Evolutionary conservation across 2,888 invertebrate genomes (phyloP).

Genomic region (Ophioninae sp.): DNA sequence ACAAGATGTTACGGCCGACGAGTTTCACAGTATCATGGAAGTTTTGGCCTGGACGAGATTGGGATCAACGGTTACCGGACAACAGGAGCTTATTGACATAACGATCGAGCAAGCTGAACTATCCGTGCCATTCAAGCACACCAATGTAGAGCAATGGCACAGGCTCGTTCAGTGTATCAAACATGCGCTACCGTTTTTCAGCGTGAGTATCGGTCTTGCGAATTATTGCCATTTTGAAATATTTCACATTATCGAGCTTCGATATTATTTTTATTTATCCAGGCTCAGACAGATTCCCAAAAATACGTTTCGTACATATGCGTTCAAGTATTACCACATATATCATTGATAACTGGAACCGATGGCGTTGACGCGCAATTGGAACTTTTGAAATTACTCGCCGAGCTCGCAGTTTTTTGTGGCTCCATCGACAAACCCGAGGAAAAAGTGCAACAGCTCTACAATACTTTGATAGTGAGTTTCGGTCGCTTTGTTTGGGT

Average conservation of each 20-base stretch:
- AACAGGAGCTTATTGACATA: conserved; percentile 93
- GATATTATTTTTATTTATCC: not conserved
- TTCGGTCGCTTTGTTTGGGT: conserved; percentile 2
- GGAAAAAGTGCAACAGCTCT: conserved; percentile 88
- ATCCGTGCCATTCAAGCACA: conserved; percentile 87
- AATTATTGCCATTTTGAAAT: not conserved
- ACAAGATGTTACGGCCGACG: conserved; percentile 95
- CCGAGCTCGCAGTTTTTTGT: conserved; percentile 90
- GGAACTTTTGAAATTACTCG: conserved; percentile 92
- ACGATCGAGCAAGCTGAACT: conserved; percentile 94
- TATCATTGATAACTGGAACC: conserved; percentile 85
- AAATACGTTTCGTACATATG: conserved; percentile 93
- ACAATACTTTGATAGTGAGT: conserved; percentile 89
- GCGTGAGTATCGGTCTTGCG: conserved; percentile 84
- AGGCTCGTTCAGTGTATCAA: conserved; percentile 92
- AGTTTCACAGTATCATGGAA: conserved; percentile 94
- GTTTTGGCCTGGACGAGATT: conserved; percentile 91
- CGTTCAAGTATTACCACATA: conserved; percentile 90
- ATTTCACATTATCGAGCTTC: not conserved
- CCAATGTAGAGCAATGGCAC: conserved; percentile 85
- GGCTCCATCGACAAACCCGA: conserved; percentile 89
- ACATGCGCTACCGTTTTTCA: conserved; percentile 93
- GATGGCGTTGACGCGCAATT: conserved; percentile 87
- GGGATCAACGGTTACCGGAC: conserved; percentile 91
- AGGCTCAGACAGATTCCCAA: conserved; percentile 93